These are phyloP conservation scores for Athalia rosae DNA, from an alignment of 2,888 invertebrate species.

Conservation along the genomic window DNA sequence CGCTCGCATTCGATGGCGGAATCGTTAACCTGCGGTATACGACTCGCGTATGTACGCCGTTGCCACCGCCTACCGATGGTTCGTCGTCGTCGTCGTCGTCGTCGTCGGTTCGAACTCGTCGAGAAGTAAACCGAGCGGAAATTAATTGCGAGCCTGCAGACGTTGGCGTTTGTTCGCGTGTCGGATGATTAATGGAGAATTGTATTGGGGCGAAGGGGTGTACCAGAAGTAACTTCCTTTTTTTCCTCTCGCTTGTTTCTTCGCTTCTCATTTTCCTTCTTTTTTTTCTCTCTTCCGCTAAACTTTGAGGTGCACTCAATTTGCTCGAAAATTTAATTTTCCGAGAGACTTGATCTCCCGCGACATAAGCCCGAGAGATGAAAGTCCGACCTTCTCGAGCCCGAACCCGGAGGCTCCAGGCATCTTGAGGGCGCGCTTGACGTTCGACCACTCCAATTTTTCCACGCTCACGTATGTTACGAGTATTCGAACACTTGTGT, in stretches of 20 bases:
- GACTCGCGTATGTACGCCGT: not conserved
- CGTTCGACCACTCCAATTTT: not conserved
- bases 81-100: not conserved
- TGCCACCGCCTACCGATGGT: not conserved
- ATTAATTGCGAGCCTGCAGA: conserved; percentile 32
- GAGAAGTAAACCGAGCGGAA: conserved; percentile 32
- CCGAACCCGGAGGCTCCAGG: conserved; percentile 1
- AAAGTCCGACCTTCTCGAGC: conserved; percentile 14
- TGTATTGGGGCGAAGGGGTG: not conserved
- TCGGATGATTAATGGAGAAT: conserved; percentile 38
- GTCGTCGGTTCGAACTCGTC: conserved; percentile 4
- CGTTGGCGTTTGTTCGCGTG: conserved; percentile 37
- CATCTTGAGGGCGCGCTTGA: not conserved
- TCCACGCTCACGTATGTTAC: not conserved
- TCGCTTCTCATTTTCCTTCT: not conserved
- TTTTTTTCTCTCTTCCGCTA: not conserved
- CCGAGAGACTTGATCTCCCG: conserved; percentile 22
- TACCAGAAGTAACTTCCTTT: not conserved
- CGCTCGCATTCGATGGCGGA: not conserved
- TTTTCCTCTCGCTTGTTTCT: not conserved
- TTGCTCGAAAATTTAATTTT: conserved; percentile 26
- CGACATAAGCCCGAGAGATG: conserved; percentile 32
- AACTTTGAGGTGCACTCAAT: conserved; percentile 35
- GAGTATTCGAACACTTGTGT: not conserved
- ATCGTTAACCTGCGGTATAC: not conserved